Base-by-base conservation (phyloP, 2,797 vertebrate species). In the Hapalemur alaotrensis region DNA sequence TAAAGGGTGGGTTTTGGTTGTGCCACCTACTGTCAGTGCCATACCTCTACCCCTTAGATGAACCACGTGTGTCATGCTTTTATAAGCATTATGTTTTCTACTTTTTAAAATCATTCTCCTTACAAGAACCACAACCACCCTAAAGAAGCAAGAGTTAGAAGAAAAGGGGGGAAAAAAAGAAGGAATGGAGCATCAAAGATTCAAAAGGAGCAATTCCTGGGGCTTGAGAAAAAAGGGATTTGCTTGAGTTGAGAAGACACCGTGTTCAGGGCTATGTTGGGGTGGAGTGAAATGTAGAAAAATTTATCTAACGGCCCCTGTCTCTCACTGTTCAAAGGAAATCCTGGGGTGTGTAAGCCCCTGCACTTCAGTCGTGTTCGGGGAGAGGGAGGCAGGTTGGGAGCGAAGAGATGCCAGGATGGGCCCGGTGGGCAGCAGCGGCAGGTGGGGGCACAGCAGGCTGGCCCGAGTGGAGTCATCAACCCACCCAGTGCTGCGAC, bases 401-500 rank as follows among this genome's bases (percentile, higher is more conserved):
- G 41, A 13, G 14, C 63, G 70, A 59, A 54, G 28, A 82, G 38
- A 57, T 43, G n/a, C 4, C 48, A 32, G 50, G 12, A 15, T 41
- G 35, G n/a, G 8, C 32, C n/a, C 43, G 18, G 28, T 2, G n/a
- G 82, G 67, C 28, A 69, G 67, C 22, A 1, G 25, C 43, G 28
- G n/a, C 35, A 25, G n/a, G 41, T 11, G 41, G 23, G 32, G 61
- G 59, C 13, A 20, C 25, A 5, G 46, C 20, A 25, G 12, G 14
- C 30, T 25, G 5, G 50, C 7, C 50, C 7, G 20, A 2, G 1
- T 52, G 28, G 59, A 43, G 2, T 12, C 22, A 5, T 50, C 14
- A 28, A 18, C 12, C 4, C 32, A 38, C 54, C 13, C 23, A 0
- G 1, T 0, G 17, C 25, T 15, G 3, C 41, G n/a, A 63, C 70